Percentiles rank a stretch among this genome's conserved stretches.
Evolutionary conservation across 2,888 invertebrate species (phyloP).

Genomic region (Eristalinus aeneus): DNA sequence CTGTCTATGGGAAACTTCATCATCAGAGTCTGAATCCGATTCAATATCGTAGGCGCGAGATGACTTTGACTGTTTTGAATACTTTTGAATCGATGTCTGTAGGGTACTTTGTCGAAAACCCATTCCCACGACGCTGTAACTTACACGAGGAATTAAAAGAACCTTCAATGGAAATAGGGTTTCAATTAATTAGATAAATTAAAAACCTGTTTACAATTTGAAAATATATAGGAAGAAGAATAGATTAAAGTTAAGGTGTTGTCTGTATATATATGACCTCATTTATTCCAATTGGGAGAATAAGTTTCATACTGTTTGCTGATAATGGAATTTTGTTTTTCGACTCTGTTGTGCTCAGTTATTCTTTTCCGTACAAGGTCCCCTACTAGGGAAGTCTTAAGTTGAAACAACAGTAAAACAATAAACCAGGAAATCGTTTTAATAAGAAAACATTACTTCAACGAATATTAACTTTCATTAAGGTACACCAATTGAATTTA

Average conservation of each 20-base stretch:
- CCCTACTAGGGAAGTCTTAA: too few relatives aligned
- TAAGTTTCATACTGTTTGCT: too few relatives aligned
- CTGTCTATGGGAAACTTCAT: not conserved
- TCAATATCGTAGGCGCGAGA: constrained; percentile 51
- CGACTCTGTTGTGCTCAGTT: too few relatives aligned
- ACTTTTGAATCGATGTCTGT: not conserved
- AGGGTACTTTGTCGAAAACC: not conserved
- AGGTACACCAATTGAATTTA: not conserved
- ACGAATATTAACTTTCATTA: too few relatives aligned
- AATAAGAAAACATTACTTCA: too few relatives aligned
- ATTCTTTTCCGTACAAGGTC: too few relatives aligned
- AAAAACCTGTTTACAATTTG: not conserved
- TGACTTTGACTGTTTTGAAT: constrained; percentile 29
- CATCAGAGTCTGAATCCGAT: constrained; percentile 56
- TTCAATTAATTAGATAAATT: not conserved
- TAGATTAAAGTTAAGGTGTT: not conserved
- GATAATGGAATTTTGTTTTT: too few relatives aligned
- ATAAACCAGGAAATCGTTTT: too few relatives aligned
- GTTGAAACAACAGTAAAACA: too few relatives aligned
- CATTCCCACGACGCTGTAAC: constrained; percentile 6
- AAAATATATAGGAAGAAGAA: not conserved
- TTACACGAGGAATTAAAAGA: constrained; percentile 3
- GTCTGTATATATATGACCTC: not conserved
- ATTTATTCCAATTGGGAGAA: too few relatives aligned
- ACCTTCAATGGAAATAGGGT: constrained; percentile 23